Evolutionary conservation across 2,797 vertebrate species (phyloP).

Genomic region (Rhynchonycteris naso): DNA sequence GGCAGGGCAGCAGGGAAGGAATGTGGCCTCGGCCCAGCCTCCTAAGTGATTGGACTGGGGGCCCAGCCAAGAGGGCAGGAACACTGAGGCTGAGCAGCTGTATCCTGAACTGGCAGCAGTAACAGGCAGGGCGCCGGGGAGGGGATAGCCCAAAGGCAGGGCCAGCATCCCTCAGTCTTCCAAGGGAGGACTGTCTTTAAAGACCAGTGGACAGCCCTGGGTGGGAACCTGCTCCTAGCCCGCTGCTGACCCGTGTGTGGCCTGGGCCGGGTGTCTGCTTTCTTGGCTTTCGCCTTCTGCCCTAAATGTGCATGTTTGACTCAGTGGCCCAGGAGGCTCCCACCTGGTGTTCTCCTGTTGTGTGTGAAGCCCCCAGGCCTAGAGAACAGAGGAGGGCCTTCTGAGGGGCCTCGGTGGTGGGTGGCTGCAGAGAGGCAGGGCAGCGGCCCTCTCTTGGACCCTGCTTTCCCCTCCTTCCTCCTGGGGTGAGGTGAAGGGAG

Average conservation of each 20-base stretch:
- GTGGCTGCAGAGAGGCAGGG: neutral
- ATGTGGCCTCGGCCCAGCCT: neutral
- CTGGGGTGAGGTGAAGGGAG: neutral
- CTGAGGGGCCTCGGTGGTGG: neutral
- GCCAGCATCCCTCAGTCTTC: neutral
- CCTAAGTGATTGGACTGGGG: neutral
- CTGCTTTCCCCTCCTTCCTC: neutral
- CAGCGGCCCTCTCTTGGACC: neutral
- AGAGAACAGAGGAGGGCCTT: neutral
- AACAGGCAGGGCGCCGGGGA: fast-evolving
- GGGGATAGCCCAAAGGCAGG: neutral
- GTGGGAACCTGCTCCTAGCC: neutral
- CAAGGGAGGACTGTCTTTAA: neutral
- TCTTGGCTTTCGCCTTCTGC: neutral
- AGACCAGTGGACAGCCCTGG: neutral
- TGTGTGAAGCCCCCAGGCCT: neutral
- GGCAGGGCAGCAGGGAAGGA: neutral
- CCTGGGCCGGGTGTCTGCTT: neutral
- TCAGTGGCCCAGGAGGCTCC: neutral
- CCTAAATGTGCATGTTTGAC: neutral
- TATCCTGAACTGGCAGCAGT: neutral
- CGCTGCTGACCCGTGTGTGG: neutral
- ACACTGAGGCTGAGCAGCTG: neutral
- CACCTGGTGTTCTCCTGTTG: neutral
- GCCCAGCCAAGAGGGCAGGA: neutral